Evolutionary conservation across 2,113 vertebrate genomes (phyloP).

Genomic region (Sphyrna mokarran): DNA sequence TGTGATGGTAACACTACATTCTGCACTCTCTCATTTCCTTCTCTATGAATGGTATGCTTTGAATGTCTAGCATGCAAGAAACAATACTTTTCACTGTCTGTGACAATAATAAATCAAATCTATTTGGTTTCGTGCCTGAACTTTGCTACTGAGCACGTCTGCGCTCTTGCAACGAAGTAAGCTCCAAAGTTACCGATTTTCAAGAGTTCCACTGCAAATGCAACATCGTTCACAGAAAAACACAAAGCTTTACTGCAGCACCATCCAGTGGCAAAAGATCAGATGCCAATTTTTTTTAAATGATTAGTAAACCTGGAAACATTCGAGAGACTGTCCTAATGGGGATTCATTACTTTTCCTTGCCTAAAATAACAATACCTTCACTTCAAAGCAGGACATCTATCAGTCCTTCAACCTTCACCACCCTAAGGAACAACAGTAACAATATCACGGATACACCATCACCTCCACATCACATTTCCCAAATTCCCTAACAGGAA

Average conservation of each 20-base stretch:
- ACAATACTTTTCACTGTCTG: no score
- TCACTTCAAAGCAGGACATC: neutral
- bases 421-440: neutral
- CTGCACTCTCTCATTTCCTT: no score
- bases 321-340: neutral
- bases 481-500: neutral
- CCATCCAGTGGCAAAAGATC: slow-evolving; percentile 30
- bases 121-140: neutral
- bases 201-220: neutral
- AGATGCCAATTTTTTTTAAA: neutral
- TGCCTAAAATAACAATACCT: neutral
- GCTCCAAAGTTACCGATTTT: neutral
- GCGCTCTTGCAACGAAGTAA: neutral
- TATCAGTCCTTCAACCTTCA: neutral
- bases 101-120: no score
- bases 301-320: neutral
- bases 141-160: neutral
- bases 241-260: neutral
- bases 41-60: no score
- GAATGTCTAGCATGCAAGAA: no score
- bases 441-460: neutral
- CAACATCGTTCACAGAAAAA: neutral
- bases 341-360: neutral
- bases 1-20: no score
- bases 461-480: neutral